phyloP scores from a whole-genome alignment of 2,113 vertebrate species.

The Parus major region DNA sequence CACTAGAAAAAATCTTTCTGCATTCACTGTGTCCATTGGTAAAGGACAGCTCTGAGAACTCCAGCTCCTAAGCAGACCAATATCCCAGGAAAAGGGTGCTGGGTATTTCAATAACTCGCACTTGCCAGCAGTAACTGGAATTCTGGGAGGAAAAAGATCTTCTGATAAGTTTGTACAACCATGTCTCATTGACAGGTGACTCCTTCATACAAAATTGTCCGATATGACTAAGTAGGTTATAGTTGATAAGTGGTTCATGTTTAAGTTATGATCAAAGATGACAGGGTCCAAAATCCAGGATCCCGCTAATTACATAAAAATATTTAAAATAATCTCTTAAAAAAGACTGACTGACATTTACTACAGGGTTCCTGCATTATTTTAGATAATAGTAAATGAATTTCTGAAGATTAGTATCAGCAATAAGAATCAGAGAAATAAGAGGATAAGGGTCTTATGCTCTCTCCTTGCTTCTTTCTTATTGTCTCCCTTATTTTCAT shows the following conservation, averaged over 20 bases:
- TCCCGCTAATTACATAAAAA: neutral
- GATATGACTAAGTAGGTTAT: neutral
- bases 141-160: neutral
- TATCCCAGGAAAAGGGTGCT: neutral
- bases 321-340: neutral
- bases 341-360: neutral
- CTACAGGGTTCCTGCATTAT: neutral
- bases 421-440: neutral
- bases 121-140: neutral
- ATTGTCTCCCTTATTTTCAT: slow-evolving; percentile 58
- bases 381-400: slow-evolving; percentile 39
- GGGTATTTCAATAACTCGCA: neutral
- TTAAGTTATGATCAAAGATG: neutral
- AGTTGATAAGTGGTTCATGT: neutral
- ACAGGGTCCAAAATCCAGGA: neutral
- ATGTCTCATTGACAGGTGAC: neutral
- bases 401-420: slow-evolving; percentile 1
- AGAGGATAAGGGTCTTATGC: neutral
- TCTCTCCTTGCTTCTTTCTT: slow-evolving; percentile 13
- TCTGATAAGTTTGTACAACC: neutral
- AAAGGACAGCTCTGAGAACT: neutral
- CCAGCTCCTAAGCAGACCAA: neutral
- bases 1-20: neutral
- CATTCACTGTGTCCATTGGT: neutral
- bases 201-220: neutral